These are phyloP conservation scores for Drosophila lacteicornis DNA, from an alignment of 1,140 invertebrate genomes.

Conservation along the genomic window DNA sequence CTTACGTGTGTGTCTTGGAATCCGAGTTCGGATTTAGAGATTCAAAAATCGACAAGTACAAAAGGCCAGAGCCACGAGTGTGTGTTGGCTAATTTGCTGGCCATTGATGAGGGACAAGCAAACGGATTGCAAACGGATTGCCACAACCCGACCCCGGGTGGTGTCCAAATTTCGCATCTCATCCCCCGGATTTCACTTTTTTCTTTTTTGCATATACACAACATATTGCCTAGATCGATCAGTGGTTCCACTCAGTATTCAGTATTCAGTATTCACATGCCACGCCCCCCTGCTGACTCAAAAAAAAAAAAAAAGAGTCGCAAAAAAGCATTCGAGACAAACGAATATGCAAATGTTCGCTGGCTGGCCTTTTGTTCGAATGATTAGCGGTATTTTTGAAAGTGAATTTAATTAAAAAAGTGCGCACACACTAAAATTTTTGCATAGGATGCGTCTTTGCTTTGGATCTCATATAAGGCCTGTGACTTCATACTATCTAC, in stretches of 20 bases:
- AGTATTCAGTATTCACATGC: conserved; percentile 30
- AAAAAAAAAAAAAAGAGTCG: conserved; percentile 20
- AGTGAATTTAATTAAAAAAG: conserved; percentile 79
- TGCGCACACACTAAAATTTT: conserved; percentile 34
- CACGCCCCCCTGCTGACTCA: conserved; percentile 37
- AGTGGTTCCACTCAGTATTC: conserved; percentile 23
- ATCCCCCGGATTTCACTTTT: conserved; percentile 48
- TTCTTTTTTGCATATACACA: conserved; percentile 15
- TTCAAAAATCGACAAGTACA: conserved; percentile 27
- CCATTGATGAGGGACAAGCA: conserved; percentile 56
- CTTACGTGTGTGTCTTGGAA: conserved; percentile 31
- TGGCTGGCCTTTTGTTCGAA: conserved; percentile 56
- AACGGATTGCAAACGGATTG: conserved; percentile 9
- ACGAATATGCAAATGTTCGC: conserved; percentile 60
- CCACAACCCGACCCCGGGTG: conserved; percentile 29
- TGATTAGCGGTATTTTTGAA: conserved; percentile 82
- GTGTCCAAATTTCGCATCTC: conserved; percentile 47
- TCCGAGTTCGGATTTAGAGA: conserved; percentile 10
- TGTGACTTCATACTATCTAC: conserved; percentile 1
- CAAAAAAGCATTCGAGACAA: conserved; percentile 44
- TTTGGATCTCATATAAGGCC: conserved; percentile 54
- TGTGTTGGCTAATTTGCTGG: conserved; percentile 64
- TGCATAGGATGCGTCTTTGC: conserved; percentile 56
- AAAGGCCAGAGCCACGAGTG: neutral
- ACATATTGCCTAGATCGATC: conserved; percentile 54